phyloP scores from a whole-genome alignment of 2,113 vertebrate species.

The Passer domesticus region DNA sequence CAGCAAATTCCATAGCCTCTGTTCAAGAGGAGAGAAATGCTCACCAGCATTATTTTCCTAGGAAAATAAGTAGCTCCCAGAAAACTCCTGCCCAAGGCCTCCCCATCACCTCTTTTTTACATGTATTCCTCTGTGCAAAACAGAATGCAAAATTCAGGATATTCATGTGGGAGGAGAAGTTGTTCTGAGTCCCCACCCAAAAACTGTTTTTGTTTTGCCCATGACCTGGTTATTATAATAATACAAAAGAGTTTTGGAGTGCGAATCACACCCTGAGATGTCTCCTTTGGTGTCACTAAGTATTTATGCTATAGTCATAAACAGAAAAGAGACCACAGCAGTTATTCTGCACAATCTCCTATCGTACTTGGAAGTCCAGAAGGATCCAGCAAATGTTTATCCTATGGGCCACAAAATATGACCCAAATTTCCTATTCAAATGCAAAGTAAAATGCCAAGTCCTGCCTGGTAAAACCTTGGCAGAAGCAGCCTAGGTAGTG shows the following conservation, averaged over 20 bases:
- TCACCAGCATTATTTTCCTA: background rate
- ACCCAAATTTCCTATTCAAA: background rate
- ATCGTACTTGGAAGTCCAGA: background rate
- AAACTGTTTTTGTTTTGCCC: background rate
- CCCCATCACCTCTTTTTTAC: background rate
- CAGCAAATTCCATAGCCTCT: background rate
- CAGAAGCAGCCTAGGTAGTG: background rate
- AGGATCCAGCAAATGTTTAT: background rate
- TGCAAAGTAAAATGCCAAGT: background rate
- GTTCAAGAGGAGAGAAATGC: background rate
- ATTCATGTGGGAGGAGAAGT: background rate
- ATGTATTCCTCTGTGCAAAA: background rate
- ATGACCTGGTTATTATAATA: background rate
- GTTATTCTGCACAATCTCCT: background rate
- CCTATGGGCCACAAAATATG: background rate
- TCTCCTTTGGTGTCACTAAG: background rate
- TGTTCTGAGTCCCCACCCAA: background rate
- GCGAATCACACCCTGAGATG: background rate
- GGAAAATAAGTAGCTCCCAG: background rate
- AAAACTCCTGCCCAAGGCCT: background rate
- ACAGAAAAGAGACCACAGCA: background rate
- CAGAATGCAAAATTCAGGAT: background rate
- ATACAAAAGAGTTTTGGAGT: background rate
- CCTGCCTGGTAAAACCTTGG: background rate
- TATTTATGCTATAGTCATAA: background rate